Percentiles rank a stretch among this genome's conserved stretches.
phyloP scores from a whole-genome alignment of 2,888 invertebrate species.

The Agyllia agylla region DNA sequence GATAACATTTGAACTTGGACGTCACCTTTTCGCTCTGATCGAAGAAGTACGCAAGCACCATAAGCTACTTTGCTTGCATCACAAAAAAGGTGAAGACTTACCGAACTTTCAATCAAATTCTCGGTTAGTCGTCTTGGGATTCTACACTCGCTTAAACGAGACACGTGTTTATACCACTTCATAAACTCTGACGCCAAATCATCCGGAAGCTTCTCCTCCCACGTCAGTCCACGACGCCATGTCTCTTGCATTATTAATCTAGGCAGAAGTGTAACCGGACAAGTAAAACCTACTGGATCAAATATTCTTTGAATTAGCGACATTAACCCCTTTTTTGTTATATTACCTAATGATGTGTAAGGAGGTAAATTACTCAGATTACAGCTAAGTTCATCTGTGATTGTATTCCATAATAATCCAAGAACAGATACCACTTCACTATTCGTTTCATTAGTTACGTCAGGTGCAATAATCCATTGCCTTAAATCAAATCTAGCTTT shows the following conservation, averaged over 20 bases:
- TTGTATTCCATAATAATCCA: no score
- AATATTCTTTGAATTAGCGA: not conserved
- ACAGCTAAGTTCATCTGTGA: no score
- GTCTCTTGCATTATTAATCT: not conserved
- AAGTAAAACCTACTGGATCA: not conserved
- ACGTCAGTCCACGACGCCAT: not conserved
- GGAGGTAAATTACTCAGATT: no score
- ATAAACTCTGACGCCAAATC: no score
- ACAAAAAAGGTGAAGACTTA: not conserved
- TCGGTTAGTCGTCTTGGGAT: not conserved
- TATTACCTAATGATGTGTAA: not conserved
- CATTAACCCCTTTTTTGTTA: not conserved
- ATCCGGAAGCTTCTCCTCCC: no score
- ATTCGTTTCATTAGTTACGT: no score
- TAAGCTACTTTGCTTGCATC: not conserved
- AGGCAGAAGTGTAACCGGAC: not conserved
- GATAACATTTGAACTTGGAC: not conserved
- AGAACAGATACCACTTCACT: no score
- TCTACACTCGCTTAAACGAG: not conserved
- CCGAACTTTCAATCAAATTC: not conserved
- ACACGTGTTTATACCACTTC: not conserved
- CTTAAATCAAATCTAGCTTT: no score
- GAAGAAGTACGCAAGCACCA: not conserved
- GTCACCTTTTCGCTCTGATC: not conserved
- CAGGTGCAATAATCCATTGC: no score